phyloP scores from a whole-genome alignment of 2,113 vertebrate species.

The Porphyrio hochstetteri region DNA sequence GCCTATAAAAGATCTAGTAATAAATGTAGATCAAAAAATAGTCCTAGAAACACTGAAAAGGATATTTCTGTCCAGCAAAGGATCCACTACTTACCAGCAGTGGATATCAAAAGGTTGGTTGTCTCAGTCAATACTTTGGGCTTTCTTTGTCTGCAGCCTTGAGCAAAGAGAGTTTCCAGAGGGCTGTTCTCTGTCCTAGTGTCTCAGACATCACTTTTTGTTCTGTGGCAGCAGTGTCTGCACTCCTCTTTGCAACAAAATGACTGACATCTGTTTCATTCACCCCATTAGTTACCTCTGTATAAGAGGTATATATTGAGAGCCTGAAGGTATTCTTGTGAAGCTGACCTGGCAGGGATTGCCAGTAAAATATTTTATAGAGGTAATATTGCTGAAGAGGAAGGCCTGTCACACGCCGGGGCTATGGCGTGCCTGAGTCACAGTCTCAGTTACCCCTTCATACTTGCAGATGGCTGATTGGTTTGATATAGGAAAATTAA shows the following conservation, averaged over 20 bases:
- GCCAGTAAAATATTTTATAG: background rate
- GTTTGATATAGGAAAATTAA: background rate
- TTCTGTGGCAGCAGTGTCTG: background rate
- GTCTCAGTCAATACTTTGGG: background rate
- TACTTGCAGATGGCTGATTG: background rate
- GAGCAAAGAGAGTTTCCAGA: background rate
- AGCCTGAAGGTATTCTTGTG: background rate
- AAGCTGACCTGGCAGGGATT: background rate
- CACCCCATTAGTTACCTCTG: background rate
- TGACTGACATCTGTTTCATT: background rate
- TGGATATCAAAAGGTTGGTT: background rate
- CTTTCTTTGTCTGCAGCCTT: background rate
- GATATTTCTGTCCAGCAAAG: background rate
- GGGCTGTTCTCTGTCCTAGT: background rate
- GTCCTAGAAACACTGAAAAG: background rate
- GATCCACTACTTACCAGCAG: background rate
- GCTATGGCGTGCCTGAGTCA: background rate
- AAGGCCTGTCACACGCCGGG: background rate
- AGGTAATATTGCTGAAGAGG: background rate
- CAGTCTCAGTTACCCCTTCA: background rate
- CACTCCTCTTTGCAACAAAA: background rate
- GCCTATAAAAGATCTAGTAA: background rate
- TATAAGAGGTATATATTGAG: background rate
- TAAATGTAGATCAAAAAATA: background rate
- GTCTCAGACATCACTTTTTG: background rate